Evolutionary conservation across 2,797 vertebrate species (phyloP).

Genomic region (Periparus ater): DNA sequence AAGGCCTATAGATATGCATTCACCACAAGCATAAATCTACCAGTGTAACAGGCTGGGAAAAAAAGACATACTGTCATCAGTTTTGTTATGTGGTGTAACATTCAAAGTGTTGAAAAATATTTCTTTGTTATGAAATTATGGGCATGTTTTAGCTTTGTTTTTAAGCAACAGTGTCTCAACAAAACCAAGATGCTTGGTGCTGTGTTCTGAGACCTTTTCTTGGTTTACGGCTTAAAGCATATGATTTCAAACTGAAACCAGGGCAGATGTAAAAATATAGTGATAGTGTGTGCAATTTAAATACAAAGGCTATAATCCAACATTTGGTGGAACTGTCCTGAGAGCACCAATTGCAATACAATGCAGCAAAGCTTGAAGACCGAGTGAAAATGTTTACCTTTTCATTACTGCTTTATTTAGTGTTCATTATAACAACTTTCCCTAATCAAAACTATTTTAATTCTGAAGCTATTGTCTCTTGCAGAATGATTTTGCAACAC

Average conservation of each 20-base stretch:
- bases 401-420: background rate
- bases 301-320: background rate
- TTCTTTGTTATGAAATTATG: constrained; percentile 64
- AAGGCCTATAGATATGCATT: background rate
- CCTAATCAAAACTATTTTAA: background rate
- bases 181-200: constrained; percentile 18
- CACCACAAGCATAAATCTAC: constrained; percentile 9
- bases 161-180: constrained; percentile 33
- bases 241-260: constrained; percentile 17
- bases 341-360: background rate
- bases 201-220: background rate
- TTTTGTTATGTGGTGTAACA: constrained; percentile 39
- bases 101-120: constrained; percentile 58
- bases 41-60: background rate
- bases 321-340: background rate
- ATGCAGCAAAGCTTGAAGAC: background rate
- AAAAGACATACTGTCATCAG: constrained; percentile 31
- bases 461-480: background rate
- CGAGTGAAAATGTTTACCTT: background rate
- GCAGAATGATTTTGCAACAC: background rate
- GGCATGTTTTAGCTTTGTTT: constrained; percentile 53
- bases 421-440: background rate
- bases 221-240: background rate
- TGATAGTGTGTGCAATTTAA: background rate
- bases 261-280: background rate